phyloP scores from a whole-genome alignment of 2,797 vertebrate species.

The Falco peregrinus region DNA sequence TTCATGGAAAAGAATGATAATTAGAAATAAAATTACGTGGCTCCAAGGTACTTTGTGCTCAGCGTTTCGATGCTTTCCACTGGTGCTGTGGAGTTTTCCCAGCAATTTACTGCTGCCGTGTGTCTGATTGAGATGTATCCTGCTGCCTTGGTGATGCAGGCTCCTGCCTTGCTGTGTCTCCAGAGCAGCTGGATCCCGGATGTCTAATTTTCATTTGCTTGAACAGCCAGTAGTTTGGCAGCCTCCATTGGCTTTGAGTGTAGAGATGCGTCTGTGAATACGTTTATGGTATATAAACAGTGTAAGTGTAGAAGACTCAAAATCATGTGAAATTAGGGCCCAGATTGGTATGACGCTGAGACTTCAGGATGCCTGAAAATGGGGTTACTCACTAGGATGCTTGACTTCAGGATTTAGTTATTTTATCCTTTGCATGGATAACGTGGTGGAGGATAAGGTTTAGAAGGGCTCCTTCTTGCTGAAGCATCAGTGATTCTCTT shows the following conservation, averaged over 20 bases:
- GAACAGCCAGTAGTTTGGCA: neutral
- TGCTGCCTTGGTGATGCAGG: neutral
- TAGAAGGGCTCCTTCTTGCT: neutral
- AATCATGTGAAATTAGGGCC: neutral
- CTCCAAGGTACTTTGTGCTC: neutral
- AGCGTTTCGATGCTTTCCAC: neutral
- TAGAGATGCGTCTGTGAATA: neutral
- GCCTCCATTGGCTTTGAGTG: neutral
- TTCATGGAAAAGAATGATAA: neutral
- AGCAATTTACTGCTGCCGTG: neutral
- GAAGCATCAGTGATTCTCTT: neutral
- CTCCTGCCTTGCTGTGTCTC: neutral
- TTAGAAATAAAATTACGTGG: neutral
- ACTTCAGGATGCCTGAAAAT: neutral
- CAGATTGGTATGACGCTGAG: neutral
- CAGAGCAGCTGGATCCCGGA: slow-evolving; percentile 8
- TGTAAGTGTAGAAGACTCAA: neutral
- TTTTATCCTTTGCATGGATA: neutral
- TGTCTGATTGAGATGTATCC: slow-evolving; percentile 41
- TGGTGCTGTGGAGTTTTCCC: neutral
- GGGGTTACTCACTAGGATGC: neutral
- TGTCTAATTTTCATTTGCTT: neutral
- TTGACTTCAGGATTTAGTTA: neutral
- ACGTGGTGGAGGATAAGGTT: neutral
- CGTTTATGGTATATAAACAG: neutral